Conservation (phyloP, 2,113 vertebrate genomes). For the Macrotus californicus region DNA sequence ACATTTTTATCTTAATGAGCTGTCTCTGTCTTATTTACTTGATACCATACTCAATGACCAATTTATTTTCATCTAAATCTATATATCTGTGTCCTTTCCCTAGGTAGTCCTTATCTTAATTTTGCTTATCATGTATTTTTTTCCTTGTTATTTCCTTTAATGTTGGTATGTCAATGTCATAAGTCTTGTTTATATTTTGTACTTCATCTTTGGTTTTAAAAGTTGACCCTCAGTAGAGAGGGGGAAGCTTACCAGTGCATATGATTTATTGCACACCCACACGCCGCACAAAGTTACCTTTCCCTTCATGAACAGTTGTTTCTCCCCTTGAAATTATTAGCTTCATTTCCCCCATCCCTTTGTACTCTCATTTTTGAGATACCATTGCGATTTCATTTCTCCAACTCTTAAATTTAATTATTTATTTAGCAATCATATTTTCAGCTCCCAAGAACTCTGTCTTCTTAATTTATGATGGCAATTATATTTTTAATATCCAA, state of each 20-base stretch:
- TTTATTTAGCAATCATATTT: slow-evolving; percentile 20
- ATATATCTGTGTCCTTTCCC: neutral
- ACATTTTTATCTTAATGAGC: neutral
- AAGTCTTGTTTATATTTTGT: neutral
- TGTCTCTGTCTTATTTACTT: neutral
- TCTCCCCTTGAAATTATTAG: neutral
- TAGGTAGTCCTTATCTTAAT: neutral
- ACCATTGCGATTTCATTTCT: neutral
- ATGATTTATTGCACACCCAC: neutral
- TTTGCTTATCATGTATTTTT: neutral
- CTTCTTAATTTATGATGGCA: slow-evolving; percentile 44
- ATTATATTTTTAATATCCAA: slow-evolving; percentile 31
- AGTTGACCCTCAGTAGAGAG: neutral
- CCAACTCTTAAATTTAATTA: slow-evolving; percentile 22
- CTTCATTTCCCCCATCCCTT: neutral
- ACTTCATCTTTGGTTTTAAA: neutral
- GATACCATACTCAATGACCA: neutral
- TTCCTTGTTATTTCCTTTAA: neutral
- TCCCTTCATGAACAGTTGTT: neutral
- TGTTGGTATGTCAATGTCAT: neutral
- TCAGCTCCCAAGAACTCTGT: neutral
- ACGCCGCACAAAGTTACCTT: neutral
- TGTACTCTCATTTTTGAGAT: neutral
- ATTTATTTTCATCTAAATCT: neutral
- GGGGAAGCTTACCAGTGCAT: accelerated